Conservation (phyloP, 2,888 invertebrate genomes). For the Sipunculus nudus region DNA sequence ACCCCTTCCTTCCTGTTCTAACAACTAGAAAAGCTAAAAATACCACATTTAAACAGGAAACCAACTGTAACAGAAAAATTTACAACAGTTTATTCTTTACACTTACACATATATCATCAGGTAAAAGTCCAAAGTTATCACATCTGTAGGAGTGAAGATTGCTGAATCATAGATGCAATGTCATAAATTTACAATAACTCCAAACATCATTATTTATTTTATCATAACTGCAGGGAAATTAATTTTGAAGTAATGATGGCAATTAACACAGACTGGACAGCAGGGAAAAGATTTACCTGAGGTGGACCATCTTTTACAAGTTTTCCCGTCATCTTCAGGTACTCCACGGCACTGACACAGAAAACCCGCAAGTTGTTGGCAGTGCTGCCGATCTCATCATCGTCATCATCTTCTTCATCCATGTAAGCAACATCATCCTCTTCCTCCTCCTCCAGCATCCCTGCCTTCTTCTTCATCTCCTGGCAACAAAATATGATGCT, state of each 20-base stretch:
- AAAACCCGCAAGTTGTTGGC: slow-evolving; percentile 49
- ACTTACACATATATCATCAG: no score
- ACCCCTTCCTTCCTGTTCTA: no score
- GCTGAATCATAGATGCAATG: no score
- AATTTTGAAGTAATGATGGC: no score
- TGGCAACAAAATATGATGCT: slow-evolving; percentile 10
- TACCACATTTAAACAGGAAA: no score
- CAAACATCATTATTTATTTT: no score
- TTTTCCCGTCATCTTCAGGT: slow-evolving; percentile 47
- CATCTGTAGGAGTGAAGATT: no score
- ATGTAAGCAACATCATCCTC: slow-evolving; percentile 41
- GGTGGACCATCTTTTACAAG: slow-evolving; percentile 45
- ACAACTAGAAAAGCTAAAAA: no score
- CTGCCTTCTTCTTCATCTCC: slow-evolving; percentile 47
- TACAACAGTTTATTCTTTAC: background rate
- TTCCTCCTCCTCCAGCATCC: slow-evolving; percentile 32
- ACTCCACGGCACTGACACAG: slow-evolving; percentile 52
- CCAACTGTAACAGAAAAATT: background rate
- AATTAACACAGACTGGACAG: no score
- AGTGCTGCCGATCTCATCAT: slow-evolving; percentile 39
- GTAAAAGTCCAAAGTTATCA: no score
- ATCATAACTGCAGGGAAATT: no score
- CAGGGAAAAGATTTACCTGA: slow-evolving; percentile 40
- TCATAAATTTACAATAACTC: no score
- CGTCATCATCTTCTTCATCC: slow-evolving; percentile 38